Evolutionary conservation across 1,140 invertebrate species (phyloP).

Genomic region (Condylostylus longicornis): DNA sequence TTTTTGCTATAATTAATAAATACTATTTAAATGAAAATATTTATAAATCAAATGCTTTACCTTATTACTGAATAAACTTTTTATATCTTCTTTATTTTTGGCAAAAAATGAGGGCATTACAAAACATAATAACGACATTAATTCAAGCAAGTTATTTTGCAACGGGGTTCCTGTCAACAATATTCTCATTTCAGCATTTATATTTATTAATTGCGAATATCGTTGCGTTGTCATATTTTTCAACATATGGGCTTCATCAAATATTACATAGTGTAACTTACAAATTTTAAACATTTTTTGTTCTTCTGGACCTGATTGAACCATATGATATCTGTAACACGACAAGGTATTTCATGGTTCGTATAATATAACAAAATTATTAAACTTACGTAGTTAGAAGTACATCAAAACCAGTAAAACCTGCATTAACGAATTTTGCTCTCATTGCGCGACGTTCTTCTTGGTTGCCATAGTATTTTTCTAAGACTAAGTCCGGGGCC

Average conservation of each 20-base stretch:
- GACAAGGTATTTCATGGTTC: background rate
- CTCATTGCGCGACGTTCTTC: constrained; percentile 67
- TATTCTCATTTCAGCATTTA: constrained; percentile 70
- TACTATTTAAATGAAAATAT: background rate
- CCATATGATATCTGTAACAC: constrained; percentile 47
- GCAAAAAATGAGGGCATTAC: constrained; percentile 91
- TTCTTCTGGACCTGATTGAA: constrained; percentile 72
- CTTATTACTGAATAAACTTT: constrained; percentile 68
- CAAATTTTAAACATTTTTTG: constrained; percentile 79
- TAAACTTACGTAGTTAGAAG: constrained; percentile 59
- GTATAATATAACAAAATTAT: constrained; percentile 18
- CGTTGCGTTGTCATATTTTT: constrained; percentile 91
- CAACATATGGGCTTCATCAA: constrained; percentile 95
- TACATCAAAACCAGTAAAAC: constrained; percentile 62
- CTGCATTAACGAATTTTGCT: constrained; percentile 57
- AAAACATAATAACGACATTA: constrained; percentile 90
- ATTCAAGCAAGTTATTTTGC: constrained; percentile 89
- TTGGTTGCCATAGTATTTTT: constrained; percentile 75
- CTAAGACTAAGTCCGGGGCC: constrained; percentile 67
- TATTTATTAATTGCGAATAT: constrained; percentile 76
- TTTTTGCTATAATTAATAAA: constrained; percentile 19
- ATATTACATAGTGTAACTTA: constrained; percentile 80
- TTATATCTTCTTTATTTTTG: constrained; percentile 73
- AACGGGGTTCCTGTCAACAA: constrained; percentile 83
- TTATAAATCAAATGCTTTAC: constrained; percentile 6